These are phyloP conservation scores for Drosophila azteca DNA, from an alignment of 1,140 invertebrate genomes.

Conservation along the genomic window DNA sequence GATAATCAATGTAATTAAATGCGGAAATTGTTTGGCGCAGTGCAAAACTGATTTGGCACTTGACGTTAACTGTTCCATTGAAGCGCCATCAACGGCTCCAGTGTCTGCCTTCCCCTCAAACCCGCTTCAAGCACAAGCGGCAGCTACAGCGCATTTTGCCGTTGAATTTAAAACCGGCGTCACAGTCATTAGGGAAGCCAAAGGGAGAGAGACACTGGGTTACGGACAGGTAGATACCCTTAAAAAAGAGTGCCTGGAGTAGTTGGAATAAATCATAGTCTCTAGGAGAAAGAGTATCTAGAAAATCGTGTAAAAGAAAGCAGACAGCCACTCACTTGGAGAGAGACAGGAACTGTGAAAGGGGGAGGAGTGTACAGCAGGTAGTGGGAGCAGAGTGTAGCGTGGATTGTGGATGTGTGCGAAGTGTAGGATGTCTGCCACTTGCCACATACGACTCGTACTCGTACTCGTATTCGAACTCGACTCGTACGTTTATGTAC, in stretches of 20 bases:
- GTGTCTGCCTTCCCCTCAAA: constrained; percentile 7
- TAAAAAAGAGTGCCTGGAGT: background rate
- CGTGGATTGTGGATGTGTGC: background rate
- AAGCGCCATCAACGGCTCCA: constrained; percentile 27
- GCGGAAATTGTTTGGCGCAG: constrained; percentile 65
- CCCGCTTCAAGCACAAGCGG: background rate
- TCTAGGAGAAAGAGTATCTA: constrained; percentile 9
- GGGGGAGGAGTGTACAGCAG: background rate
- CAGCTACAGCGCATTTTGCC: constrained; percentile 10
- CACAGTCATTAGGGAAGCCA: constrained; percentile 37
- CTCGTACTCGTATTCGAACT: background rate
- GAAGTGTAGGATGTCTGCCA: constrained; percentile 1
- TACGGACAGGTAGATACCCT: background rate
- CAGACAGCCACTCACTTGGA: constrained; percentile 18
- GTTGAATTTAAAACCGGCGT: constrained; percentile 41
- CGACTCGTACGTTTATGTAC: constrained; percentile 2
- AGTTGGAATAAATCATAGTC: too few relatives aligned
- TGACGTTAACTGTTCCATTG: constrained; percentile 51
- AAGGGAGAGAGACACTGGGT: background rate
- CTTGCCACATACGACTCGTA: background rate
- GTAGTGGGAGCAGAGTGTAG: too few relatives aligned
- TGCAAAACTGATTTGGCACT: constrained; percentile 61
- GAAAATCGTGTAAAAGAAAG: background rate
- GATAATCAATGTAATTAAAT: constrained; percentile 76
- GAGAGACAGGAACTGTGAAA: constrained; percentile 14